Base-by-base conservation (phyloP, 2,888 invertebrate species). In the Notodonta ziczac region DNA sequence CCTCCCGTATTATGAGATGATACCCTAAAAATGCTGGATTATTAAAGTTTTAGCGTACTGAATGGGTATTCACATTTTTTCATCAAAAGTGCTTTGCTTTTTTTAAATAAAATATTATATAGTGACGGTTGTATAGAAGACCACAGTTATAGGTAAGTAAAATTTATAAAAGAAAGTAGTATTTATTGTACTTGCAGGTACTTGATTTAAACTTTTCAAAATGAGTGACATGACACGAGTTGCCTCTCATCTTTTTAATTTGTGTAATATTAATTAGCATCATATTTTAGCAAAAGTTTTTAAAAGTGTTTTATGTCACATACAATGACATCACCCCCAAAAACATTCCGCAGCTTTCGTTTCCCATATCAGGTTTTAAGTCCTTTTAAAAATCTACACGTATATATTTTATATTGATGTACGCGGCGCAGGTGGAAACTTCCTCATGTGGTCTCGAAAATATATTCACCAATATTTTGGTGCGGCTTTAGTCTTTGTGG, bases 391-490 rank as follows among this genome's bases (percentile, higher is more conserved):
- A 83, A 77, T 74, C 73, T 72, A 70, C 73, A 14, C 16, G 16
- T 32, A 76, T 74, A 76, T 80, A 76, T 79, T 80, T 75, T 74
- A 72, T 73, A 76, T 73, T 74, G 78, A 80, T 75, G 72, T 76
- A 78, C 66, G 77, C 70, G 79, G 74, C 78, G 66, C 85, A 84
- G 85, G 81, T 84, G 85, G 70, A 70, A 65, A 68, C 67, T 77
- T 76, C 67, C 73, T 69, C 70, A 62, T 71, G 64, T 66, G 64
- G 60, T 74, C 65, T 64, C 60, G 62, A 60, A 69, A 72, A 73
- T 77, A 50, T 72, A 69, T 75, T 75, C 77, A 65, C 57, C 52
- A 57, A 55, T 57, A 32, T 56, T 59, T 65, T 55, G 56, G 60
- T 59, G 59, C 63, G 51, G 66, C 66, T 68, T 57, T 67, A 58